These are phyloP conservation scores for Tetropium fuscum DNA, from an alignment of 2,888 invertebrate genomes.

Conservation along the genomic window DNA sequence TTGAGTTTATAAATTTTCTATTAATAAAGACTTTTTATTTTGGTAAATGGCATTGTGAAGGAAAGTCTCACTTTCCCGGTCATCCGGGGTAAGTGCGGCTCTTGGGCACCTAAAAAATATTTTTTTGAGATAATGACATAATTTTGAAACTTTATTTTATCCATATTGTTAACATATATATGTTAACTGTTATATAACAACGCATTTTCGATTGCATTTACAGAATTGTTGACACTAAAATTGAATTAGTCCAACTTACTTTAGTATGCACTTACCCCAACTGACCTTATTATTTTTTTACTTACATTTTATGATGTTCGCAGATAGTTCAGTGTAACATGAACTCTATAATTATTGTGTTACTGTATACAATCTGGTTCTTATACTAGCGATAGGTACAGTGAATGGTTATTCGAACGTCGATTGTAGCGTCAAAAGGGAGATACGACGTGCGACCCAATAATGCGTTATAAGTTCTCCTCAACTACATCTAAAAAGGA, in stretches of 20 bases:
- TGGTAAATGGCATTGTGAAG: not conserved
- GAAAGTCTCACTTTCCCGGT: not conserved
- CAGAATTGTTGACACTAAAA: conserved; percentile 1
- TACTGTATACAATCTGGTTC: too few relatives aligned
- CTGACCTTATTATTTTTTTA: not conserved
- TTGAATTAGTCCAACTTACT: not conserved
- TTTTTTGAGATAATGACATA: not conserved
- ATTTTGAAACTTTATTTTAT: not conserved
- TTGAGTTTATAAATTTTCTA: not conserved
- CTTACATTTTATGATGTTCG: too few relatives aligned
- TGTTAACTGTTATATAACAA: conserved; percentile 1
- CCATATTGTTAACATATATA: conserved; percentile 1
- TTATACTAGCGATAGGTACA: too few relatives aligned
- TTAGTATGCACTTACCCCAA: conserved; percentile 2
- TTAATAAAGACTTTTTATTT: not conserved
- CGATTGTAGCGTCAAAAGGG: too few relatives aligned
- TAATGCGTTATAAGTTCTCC: too few relatives aligned
- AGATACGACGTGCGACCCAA: too few relatives aligned
- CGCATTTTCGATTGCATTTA: conserved; percentile 1
- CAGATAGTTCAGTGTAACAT: too few relatives aligned
- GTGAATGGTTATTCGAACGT: too few relatives aligned
- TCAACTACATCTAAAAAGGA: too few relatives aligned
- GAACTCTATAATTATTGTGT: too few relatives aligned
- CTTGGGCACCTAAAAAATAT: not conserved
- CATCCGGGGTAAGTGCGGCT: not conserved